Conservation (phyloP, 2,888 invertebrate genomes). For the Cotesia congregata region DNA sequence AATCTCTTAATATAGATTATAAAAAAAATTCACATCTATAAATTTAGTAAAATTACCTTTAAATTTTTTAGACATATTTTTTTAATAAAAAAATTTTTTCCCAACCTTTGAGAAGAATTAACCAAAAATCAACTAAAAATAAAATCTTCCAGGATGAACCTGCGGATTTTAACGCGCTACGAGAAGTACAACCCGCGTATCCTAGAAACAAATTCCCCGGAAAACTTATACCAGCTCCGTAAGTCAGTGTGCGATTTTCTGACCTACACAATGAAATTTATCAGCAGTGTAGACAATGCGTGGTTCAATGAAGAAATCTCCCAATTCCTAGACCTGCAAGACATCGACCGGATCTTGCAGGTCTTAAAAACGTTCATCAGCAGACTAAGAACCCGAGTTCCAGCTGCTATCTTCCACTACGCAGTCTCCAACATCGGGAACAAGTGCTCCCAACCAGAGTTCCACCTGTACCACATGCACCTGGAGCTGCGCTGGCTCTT, state of each 20-base stretch:
- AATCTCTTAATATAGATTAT: too few species aligned
- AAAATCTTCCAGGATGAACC: conserved; percentile 27
- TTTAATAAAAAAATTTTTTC: too few species aligned
- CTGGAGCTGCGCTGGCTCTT: conserved; percentile 72
- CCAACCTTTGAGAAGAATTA: too few species aligned
- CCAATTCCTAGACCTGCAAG: conserved; percentile 44
- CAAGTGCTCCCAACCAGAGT: conserved; percentile 69
- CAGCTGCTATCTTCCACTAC: conserved; percentile 68
- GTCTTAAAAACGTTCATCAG: conserved; percentile 56
- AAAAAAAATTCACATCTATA: too few species aligned
- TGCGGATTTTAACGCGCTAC: conserved; percentile 56
- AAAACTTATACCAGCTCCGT: conserved; percentile 55
- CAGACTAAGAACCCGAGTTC: conserved; percentile 58
- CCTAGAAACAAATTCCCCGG: conserved; percentile 4
- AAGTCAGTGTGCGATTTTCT: conserved; percentile 57
- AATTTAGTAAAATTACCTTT: too few species aligned
- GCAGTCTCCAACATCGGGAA: conserved; percentile 68
- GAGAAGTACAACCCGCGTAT: conserved; percentile 48
- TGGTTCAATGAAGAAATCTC: conserved; percentile 2
- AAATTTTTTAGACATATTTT: too few species aligned
- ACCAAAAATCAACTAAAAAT: too few species aligned
- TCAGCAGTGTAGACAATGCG: conserved; percentile 53
- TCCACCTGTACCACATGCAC: conserved; percentile 72
- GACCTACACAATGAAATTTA: conserved; percentile 56
- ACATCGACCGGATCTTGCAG: conserved; percentile 56